Conservation (phyloP, 2,888 invertebrate species). For the Spatulosminthurus flaviceps region DNA sequence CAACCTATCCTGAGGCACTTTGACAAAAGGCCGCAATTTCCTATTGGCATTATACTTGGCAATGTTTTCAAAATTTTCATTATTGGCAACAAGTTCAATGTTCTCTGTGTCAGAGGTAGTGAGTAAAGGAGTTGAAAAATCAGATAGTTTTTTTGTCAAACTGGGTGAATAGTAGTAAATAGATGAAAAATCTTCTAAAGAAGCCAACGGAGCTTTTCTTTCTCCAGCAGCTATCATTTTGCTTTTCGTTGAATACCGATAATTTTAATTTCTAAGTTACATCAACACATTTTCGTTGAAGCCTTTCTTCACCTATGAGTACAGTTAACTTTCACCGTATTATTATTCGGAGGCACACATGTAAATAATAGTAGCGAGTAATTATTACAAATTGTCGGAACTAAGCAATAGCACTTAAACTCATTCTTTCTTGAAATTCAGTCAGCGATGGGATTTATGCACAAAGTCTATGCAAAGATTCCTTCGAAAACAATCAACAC, state of each 20-base stretch:
- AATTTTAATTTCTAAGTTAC: too few relatives aligned
- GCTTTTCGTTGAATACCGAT: not conserved
- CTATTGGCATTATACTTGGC: constrained; percentile 62
- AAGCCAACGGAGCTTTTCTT: constrained; percentile 64
- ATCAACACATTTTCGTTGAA: too few relatives aligned
- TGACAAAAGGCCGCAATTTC: constrained; percentile 62
- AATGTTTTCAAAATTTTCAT: constrained; percentile 62
- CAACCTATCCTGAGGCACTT: constrained; percentile 64
- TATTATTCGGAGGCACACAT: too few relatives aligned
- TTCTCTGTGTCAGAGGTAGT: constrained; percentile 51
- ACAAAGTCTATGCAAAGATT: too few relatives aligned
- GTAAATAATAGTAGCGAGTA: too few relatives aligned
- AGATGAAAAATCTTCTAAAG: constrained; percentile 64
- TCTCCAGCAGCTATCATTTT: constrained; percentile 39
- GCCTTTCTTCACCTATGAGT: too few relatives aligned
- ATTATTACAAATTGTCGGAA: too few relatives aligned
- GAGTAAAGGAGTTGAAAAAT: constrained; percentile 61
- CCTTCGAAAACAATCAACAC: too few relatives aligned
- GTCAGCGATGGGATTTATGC: too few relatives aligned
- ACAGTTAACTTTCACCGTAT: too few relatives aligned
- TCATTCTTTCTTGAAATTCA: too few relatives aligned
- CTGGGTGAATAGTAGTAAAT: constrained; percentile 62
- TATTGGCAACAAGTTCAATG: constrained; percentile 59
- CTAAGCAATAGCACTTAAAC: too few relatives aligned
- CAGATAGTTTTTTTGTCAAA: constrained; percentile 58